These are phyloP conservation scores for Larimichthys polyactis DNA, from an alignment of 2,113 vertebrate genomes.

Conservation along the genomic window DNA sequence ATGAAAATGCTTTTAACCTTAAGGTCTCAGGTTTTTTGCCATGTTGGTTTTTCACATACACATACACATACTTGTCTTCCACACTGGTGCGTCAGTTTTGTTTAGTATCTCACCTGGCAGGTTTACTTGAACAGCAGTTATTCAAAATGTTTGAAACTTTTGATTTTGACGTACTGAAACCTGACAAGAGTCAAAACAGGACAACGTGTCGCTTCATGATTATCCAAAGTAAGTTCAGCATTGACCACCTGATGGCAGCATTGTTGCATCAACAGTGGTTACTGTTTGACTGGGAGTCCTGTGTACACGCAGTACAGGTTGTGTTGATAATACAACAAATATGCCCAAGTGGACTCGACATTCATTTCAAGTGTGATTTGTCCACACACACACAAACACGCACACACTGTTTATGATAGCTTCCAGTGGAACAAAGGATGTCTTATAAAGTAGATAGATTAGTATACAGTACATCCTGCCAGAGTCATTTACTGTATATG, in stretches of 20 bases:
- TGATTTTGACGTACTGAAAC: not conserved
- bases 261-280: not conserved
- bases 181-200: not conserved
- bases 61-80: no score
- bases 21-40: no score
- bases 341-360: not conserved
- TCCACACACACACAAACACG: not conserved
- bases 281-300: not conserved
- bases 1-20: no score
- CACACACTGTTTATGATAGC: not conserved
- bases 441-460: slow-evolving; percentile 6
- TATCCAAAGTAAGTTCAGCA: not conserved
- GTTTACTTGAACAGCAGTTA: no score
- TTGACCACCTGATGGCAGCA: slow-evolving; percentile 40
- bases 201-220: not conserved
- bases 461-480: slow-evolving; percentile 10
- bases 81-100: no score
- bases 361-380: not conserved
- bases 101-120: no score
- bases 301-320: not conserved
- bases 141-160: no score
- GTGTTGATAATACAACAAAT: not conserved
- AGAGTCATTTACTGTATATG: not conserved
- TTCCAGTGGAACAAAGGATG: slow-evolving; percentile 12
- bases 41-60: no score